Percentiles rank a stretch among this genome's conserved stretches.
phyloP scores from a whole-genome alignment of 2,113 vertebrate species.

The Rallus limicola region DNA sequence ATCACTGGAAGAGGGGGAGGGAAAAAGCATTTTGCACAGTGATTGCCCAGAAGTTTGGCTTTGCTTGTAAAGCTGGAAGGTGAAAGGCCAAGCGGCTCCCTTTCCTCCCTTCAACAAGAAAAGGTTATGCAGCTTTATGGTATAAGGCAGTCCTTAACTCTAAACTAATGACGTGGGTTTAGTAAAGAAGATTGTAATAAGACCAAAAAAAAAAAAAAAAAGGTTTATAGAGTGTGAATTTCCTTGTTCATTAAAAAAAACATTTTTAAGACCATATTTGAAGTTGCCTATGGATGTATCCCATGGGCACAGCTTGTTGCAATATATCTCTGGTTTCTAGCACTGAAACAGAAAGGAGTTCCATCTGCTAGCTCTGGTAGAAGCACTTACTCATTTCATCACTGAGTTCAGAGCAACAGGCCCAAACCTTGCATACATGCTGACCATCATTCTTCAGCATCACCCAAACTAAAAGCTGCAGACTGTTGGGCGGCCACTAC shows the following conservation, averaged over 20 bases:
- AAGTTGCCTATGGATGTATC: neutral
- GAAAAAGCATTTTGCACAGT: slow-evolving; percentile 51
- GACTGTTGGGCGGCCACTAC: neutral
- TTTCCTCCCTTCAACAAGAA: neutral
- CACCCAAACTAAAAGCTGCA: neutral
- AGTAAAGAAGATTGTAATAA: neutral
- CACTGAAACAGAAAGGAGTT: neutral
- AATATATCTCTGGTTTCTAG: neutral
- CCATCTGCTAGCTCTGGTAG: neutral
- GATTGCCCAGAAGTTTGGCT: slow-evolving; percentile 57
- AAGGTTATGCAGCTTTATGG: neutral
- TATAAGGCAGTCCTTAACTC: slow-evolving; percentile 9
- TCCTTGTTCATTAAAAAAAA: neutral
- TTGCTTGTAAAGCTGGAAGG: slow-evolving; percentile 60
- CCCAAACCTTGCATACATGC: neutral
- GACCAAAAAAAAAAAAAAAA: neutral
- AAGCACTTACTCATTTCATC: neutral
- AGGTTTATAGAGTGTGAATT: neutral
- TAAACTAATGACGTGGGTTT: neutral
- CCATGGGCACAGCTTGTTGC: neutral
- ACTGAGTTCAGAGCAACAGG: neutral
- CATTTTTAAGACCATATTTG: neutral
- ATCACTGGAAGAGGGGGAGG: slow-evolving; percentile 50
- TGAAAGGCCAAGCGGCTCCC: slow-evolving; percentile 23
- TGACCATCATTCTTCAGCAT: neutral